Conservation (phyloP, 2,797 vertebrate species). For the Miichthys miiuy region DNA sequence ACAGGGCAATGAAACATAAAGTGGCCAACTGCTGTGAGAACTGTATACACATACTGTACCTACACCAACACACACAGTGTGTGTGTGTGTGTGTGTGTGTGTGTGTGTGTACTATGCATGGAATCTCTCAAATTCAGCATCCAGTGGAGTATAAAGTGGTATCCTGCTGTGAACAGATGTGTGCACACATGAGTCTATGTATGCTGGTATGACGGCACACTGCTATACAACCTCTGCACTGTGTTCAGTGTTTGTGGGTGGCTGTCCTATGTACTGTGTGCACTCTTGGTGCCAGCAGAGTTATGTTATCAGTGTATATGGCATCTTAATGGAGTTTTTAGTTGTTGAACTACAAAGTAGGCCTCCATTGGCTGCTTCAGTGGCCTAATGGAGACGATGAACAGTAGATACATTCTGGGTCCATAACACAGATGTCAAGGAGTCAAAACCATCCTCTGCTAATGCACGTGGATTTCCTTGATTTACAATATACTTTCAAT, state of each 20-base stretch:
- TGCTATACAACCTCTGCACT: background rate
- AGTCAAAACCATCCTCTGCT: conserved; percentile 77
- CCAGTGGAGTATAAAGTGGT: conserved; percentile 42
- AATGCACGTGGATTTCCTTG: too few relatives aligned
- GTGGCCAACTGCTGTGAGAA: conserved; percentile 41
- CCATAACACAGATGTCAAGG: conserved; percentile 78
- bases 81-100: background rate
- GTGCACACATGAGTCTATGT: background rate
- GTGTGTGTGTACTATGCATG: background rate
- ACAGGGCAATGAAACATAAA: conserved; percentile 24
- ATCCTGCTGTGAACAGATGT: conserved; percentile 26
- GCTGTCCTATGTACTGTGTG: background rate
- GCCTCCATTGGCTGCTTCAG: background rate
- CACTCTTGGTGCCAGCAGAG: background rate
- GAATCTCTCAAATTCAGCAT: conserved; percentile 19
- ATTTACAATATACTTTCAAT: too few relatives aligned
- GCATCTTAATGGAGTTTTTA: background rate
- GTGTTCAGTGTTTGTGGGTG: background rate
- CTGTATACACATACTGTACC: background rate
- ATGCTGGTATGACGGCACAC: background rate
- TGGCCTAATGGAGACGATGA: too few relatives aligned
- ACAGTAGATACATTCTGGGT: conserved; percentile 72
- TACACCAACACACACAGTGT: background rate
- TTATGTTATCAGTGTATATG: background rate
- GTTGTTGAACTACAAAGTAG: background rate